Evolutionary conservation across 2,888 invertebrate species (phyloP), one percentile per base, ranked within the genome.

Genomic region (Athalia rosae): DNA sequence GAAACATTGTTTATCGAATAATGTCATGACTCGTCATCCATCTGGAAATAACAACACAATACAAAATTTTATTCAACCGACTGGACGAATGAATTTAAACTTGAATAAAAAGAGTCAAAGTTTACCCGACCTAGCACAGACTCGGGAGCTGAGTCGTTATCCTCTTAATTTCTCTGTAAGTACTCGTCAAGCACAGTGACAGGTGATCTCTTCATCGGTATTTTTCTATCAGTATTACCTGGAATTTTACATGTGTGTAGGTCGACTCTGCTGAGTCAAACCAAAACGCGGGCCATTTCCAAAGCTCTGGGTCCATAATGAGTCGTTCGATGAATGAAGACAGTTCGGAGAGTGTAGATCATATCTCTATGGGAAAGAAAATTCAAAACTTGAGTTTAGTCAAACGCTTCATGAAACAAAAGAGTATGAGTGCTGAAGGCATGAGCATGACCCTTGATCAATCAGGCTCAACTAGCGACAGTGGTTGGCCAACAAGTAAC

Each of bases 321-420:
- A 88, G 86, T 79, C 87, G 88, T 59, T 89, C 89, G 50, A 83
- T 85, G 64, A 89, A 87, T 66, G 89, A 88, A 77, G 88, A 88
- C 53, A 88, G 87, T 80, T 86, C 88, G 0, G 87, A 87, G n/a
- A 89, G 87, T 71, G 84, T 81, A 1, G 86, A 85, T 3, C 87
- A 88, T 64, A 81, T 84, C 5, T 82, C 82, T n/a, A 77, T 82
- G 7, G 85, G 83, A 4, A 89, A 88, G 63, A 89, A 93, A 83
- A 93, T 95, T 80, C 94, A 94, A 85, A 93, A 95, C 82, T 94
- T 97, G 89, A 97, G 95, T 90, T 92, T 97, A 86, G 95, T 97
- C 62, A 95, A 95, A 89, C 91, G 97, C 81, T 97, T 97, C 87
- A 97, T 97, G 92, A 96, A 97, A 89, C 97, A 97, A 87, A 96